Evolutionary conservation across 2,797 vertebrate genomes (phyloP).

Genomic region (Halcyon leucocephala): DNA sequence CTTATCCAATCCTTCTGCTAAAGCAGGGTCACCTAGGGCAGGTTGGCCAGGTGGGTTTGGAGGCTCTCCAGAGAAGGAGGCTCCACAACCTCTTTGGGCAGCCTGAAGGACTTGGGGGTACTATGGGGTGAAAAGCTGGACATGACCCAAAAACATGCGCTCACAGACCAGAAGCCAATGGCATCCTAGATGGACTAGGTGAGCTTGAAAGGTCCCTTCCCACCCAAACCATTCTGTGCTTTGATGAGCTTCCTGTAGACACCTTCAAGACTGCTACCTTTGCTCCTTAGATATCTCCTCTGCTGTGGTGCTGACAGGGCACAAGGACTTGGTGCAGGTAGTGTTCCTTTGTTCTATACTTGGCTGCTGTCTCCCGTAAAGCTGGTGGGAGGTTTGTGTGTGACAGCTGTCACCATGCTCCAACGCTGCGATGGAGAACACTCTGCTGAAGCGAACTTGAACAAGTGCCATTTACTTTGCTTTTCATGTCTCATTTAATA

Average conservation of each 20-base stretch:
- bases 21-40: too few species aligned
- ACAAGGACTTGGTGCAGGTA: fast-evolving
- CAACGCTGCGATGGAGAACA: not conserved
- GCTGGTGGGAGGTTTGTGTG: not conserved
- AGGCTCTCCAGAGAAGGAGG: too few species aligned
- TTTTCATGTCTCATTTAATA: not conserved
- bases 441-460: not conserved
- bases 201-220: too few species aligned
- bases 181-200: too few species aligned
- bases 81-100: too few species aligned
- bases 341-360: not conserved
- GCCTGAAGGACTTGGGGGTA: too few species aligned
- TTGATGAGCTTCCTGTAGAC: not conserved
- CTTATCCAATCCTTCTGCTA: too few species aligned
- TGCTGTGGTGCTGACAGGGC: not conserved
- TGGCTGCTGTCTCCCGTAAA: not conserved
- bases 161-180: too few species aligned
- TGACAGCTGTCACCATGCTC: not conserved
- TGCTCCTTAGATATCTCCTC: not conserved
- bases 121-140: too few species aligned
- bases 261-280: not conserved
- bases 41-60: too few species aligned
- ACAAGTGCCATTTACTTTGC: not conserved
- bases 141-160: too few species aligned
- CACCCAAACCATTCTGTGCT: too few species aligned